phyloP scores from a whole-genome alignment of 1,140 invertebrate genomes.

The Neocloeon triangulifer region DNA sequence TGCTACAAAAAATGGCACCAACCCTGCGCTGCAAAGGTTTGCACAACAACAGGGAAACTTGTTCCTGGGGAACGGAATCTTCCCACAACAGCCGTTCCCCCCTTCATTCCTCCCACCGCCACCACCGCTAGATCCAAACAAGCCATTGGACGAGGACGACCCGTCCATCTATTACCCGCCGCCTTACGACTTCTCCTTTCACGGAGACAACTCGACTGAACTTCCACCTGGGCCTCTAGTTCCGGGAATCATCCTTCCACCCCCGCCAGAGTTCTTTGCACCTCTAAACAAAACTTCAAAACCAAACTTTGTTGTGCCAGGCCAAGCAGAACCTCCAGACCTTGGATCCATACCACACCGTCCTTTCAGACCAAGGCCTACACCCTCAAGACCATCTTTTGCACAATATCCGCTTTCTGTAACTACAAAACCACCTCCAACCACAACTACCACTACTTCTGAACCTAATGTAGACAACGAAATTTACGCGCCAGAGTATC shows the following conservation, averaged over 20 bases:
- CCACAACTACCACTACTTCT: conserved; percentile 8
- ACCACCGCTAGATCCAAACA: conserved; percentile 35
- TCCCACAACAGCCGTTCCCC: conserved; percentile 30
- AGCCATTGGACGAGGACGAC: conserved; percentile 64
- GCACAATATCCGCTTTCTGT: not conserved
- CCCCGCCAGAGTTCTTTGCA: conserved; percentile 65
- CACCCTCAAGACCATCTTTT: not conserved
- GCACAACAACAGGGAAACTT: conserved; percentile 18
- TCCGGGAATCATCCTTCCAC: conserved; percentile 65
- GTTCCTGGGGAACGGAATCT: conserved; percentile 12
- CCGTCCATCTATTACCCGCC: conserved; percentile 75
- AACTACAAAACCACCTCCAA: no score
- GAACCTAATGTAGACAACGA: conserved; percentile 12
- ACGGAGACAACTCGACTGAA: conserved; percentile 44
- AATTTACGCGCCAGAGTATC: conserved; percentile 15
- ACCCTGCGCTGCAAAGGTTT: conserved; percentile 3
- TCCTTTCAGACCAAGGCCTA: not conserved
- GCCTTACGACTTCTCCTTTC: conserved; percentile 67
- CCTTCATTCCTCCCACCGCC: conserved; percentile 34
- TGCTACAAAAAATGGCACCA: conserved; percentile 17
- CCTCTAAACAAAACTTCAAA: conserved; percentile 22
- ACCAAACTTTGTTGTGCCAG: conserved; percentile 11
- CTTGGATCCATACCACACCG: not conserved
- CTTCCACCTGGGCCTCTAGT: conserved; percentile 66
- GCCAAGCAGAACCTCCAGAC: conserved; percentile 2